A percentile compares a stretch with the other conserved stretches of the same genome.
These are phyloP conservation scores for Xyrichtys novacula DNA, from an alignment of 2,797 vertebrate species.

Conservation along the genomic window DNA sequence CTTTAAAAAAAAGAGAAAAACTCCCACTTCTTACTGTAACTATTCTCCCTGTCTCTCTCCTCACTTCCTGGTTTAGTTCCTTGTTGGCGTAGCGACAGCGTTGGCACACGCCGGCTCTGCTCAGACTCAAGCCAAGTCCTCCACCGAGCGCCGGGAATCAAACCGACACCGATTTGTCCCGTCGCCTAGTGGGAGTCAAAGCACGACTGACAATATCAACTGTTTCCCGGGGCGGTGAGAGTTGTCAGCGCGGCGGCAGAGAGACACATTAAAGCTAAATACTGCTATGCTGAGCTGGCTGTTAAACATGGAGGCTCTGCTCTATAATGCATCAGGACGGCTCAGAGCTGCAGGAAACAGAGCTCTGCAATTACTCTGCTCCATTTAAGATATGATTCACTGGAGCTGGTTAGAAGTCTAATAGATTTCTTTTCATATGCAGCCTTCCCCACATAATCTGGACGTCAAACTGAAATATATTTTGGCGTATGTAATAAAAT, in stretches of 20 bases:
- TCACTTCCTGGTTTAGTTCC: slow-evolving; percentile 38
- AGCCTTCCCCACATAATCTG: background rate
- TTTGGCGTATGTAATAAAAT: too few species aligned
- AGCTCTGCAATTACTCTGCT: slow-evolving; percentile 2
- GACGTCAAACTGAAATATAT: background rate
- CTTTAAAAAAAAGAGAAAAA: background rate
- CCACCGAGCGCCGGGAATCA: slow-evolving; percentile 37
- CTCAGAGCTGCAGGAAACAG: background rate
- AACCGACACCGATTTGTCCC: slow-evolving; percentile 59
- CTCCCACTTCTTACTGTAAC: slow-evolving; percentile 10
- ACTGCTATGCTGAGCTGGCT: slow-evolving; percentile 8
- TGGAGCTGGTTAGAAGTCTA: background rate
- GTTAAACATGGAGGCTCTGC: slow-evolving; percentile 8
- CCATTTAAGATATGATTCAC: background rate
- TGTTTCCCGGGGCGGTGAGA: slow-evolving; percentile 57
- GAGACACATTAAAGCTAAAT: slow-evolving; percentile 42
- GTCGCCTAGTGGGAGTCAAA: slow-evolving; percentile 58
- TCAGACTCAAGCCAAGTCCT: slow-evolving; percentile 59
- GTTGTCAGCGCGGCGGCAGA: slow-evolving; percentile 18
- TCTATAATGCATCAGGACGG: slow-evolving; percentile 15
- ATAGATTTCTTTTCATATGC: background rate
- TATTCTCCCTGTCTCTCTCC: slow-evolving; percentile 3
- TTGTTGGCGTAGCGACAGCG: slow-evolving; percentile 42
- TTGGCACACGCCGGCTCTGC: slow-evolving; percentile 49
- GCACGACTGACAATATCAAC: slow-evolving; percentile 65